A percentile compares a stretch with the other conserved stretches of the same genome.
Evolutionary conservation across 2,888 invertebrate genomes (phyloP).

Genomic region (Pristionchus exspectatus): DNA sequence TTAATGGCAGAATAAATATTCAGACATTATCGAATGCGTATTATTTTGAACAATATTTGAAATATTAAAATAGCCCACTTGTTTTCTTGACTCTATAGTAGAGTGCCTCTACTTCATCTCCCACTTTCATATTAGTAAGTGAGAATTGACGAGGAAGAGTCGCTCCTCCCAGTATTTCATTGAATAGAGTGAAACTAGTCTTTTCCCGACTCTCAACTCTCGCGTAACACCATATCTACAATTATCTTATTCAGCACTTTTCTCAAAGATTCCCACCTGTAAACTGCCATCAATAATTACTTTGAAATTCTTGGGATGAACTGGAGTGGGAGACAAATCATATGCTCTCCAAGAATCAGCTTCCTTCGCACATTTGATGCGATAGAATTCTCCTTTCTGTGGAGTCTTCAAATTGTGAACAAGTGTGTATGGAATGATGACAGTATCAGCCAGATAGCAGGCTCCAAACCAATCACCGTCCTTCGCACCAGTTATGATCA

Average conservation of each 20-base stretch:
- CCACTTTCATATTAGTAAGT: not conserved
- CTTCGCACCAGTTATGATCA: not conserved
- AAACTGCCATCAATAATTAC: not conserved
- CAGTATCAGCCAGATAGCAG: not conserved
- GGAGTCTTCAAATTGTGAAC: not conserved
- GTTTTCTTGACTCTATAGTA: constrained; percentile 6
- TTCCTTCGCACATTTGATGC: not conserved
- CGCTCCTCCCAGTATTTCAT: constrained; percentile 20
- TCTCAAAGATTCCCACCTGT: not conserved
- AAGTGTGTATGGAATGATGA: not conserved
- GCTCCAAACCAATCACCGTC: not conserved
- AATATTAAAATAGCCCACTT: not conserved
- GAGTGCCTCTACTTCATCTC: not conserved
- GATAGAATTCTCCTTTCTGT: not conserved
- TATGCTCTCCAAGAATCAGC: not conserved
- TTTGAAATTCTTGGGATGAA: not conserved
- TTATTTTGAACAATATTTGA: too few species aligned
- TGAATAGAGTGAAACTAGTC: not conserved
- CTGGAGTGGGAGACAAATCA: not conserved
- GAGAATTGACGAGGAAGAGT: not conserved
- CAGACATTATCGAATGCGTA: too few species aligned
- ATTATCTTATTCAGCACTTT: not conserved
- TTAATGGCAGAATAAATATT: too few species aligned
- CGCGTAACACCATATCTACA: not conserved
- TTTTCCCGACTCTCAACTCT: not conserved